Conservation (phyloP, 2,888 invertebrate genomes). For the Patella depressa region DNA sequence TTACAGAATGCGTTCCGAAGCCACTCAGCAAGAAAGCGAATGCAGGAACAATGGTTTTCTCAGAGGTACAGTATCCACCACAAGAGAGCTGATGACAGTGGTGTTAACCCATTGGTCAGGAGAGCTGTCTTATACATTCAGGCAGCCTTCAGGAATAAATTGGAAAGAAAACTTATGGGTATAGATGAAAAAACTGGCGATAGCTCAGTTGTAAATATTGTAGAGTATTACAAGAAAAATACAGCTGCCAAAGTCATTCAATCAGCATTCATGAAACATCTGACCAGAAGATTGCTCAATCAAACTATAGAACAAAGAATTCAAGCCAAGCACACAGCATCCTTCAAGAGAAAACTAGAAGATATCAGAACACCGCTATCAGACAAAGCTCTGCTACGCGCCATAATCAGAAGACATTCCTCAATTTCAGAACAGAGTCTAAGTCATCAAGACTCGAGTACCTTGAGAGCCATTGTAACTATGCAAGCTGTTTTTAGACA, state of each 20-base stretch:
- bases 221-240: neutral
- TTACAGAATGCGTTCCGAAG: conserved; percentile 1
- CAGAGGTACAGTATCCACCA: neutral
- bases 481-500: conserved; percentile 6
- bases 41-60: conserved; percentile 6
- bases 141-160: neutral
- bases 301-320: neutral
- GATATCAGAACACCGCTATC: neutral
- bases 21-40: neutral
- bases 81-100: neutral
- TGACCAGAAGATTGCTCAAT: neutral
- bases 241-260: conserved; percentile 12
- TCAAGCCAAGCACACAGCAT: neutral
- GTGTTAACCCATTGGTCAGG: neutral
- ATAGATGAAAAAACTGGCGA: neutral
- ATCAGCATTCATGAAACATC: conserved; percentile 6
- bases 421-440: neutral
- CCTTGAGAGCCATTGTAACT: neutral
- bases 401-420: neutral
- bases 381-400: neutral
- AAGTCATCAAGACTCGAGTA: neutral
- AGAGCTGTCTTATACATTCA: neutral
- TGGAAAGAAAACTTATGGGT: neutral
- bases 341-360: neutral
- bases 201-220: neutral